Evolutionary conservation across 2,797 vertebrate species (phyloP), one percentile per base, ranked within the genome.

Genomic region (Limosa lapponica): DNA sequence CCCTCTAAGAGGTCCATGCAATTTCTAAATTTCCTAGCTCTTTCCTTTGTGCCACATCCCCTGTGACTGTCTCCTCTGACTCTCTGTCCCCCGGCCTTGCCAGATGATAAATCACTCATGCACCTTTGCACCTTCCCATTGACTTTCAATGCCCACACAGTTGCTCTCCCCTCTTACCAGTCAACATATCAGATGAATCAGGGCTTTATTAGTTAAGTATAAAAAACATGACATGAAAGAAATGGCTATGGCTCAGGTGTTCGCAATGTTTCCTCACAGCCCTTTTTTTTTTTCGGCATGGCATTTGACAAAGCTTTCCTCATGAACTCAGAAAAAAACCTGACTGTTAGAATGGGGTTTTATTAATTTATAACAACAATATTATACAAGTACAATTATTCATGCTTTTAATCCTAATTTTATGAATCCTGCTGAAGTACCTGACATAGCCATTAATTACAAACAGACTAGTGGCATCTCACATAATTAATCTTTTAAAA

Each of bases 321-420:
- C 41, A n/a, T 16, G 34, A 90, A 78, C 46, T 74, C 3, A 1
- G 57, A 64, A 64, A 23, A 36, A 65, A 48, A 79, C 59, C 11
- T 14, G 15, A 39, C 58, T 86, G 65, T 78, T 77, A 85, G 54
- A 92, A 85, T 22, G 22, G 7, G 8, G 8, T 37, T 92, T 89
- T 85, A 86, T 74, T 92, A 52, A 77, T 71, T 82, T 73, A 43
- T 52, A 93, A 73, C 2, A 84, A 72, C 4, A 52, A 20, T 22
- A 83, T 74, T 78, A 80, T 46, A 69, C 39, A 83, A 70, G 22
- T 49, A 64, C 18, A 89, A 57, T 37, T 89, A 77, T 70, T 87
- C 15, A 73, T 65, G 57, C 18, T 81, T 87, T 91, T 77, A 92
- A 62, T 67, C 15, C 37, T 67, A 88, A 88, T 34, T 87, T 92